Evolutionary conservation across 2,888 invertebrate genomes (phyloP), one percentile per base, ranked within the genome.

Genomic region (Cantharis rufa): DNA sequence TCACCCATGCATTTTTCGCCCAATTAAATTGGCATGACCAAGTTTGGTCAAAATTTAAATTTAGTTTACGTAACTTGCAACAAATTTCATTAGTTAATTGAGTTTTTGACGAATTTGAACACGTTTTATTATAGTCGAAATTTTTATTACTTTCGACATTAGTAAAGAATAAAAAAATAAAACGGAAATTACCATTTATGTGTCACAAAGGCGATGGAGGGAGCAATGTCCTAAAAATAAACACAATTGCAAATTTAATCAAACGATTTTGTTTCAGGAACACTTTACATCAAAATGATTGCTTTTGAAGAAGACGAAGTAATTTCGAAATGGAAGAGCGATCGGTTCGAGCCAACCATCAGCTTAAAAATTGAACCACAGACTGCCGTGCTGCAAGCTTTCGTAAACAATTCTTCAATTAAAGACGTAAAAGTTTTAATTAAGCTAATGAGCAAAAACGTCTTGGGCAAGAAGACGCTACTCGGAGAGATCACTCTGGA

Each of bases 201-300:
- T 62, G 18, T 21, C 21, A 69, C 68, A 73, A 62, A 62, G 69
- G 11, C 7, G 66, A 48, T 15, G 32, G 70, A 63, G 69, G 32
- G 70, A 63, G 69, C 76, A 76, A 76, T 48, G 76, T 69, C 76
- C 76, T 72, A 70, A 71, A 21, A 71, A 48, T 13, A 66, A 72
- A 66, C 28, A 61, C 71, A 66, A 66, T 66, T 64, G 27, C 69
- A 73, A 28, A 69, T 18, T 10, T 66, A 72, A 11, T 24, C 61
- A n/a, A 72, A 72, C 32, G 13, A 48, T 62, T 13, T 72, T 78
- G 78, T 89, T 90, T 77, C 87, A 92, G 92, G 92, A 48, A 93
- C 92, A 72, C 90, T 95, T 83, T 95, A 95, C 86, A 90, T 95
- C 79, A 95, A 95, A 88, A 94, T 95, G 76, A 92, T 93, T 0